Percentiles rank a stretch among this genome's conserved stretches.
Conservation (phyloP, 2,113 vertebrate species). For the Mustela nigripes region DNA sequence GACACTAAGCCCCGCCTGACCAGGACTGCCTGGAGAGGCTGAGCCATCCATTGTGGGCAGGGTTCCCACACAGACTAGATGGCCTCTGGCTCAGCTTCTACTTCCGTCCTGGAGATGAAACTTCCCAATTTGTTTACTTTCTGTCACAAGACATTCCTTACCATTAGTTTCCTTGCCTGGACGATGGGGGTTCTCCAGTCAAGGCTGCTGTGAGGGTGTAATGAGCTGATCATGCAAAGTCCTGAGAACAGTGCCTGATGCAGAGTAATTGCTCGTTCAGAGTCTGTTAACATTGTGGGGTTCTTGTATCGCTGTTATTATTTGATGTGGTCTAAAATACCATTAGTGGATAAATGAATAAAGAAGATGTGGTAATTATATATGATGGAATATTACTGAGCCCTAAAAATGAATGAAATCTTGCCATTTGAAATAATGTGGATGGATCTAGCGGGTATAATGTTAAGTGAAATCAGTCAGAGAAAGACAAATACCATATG, state of each 20-base stretch:
- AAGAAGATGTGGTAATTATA: background rate
- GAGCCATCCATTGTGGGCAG: background rate
- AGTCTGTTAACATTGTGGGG: background rate
- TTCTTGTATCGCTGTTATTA: no score
- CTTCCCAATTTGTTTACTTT: background rate
- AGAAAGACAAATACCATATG: background rate
- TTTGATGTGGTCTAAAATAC: background rate
- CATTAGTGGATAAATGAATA: background rate
- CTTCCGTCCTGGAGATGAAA: background rate
- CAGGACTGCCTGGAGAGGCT: background rate
- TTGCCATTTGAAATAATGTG: background rate
- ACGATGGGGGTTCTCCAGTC: background rate
- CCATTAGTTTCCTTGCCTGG: background rate
- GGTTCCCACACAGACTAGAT: background rate
- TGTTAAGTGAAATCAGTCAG: background rate
- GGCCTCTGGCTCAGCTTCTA: background rate
- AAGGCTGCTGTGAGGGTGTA: background rate
- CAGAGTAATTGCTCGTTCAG: background rate
- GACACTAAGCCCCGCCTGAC: background rate
- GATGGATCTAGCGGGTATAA: background rate
- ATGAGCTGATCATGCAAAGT: background rate
- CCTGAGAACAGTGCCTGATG: background rate
- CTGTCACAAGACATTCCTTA: background rate
- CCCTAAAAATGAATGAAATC: background rate
- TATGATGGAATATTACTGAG: background rate